Evolutionary conservation across 2,113 vertebrate genomes (phyloP).

Genomic region (Melanostigma gelatinosum): DNA sequence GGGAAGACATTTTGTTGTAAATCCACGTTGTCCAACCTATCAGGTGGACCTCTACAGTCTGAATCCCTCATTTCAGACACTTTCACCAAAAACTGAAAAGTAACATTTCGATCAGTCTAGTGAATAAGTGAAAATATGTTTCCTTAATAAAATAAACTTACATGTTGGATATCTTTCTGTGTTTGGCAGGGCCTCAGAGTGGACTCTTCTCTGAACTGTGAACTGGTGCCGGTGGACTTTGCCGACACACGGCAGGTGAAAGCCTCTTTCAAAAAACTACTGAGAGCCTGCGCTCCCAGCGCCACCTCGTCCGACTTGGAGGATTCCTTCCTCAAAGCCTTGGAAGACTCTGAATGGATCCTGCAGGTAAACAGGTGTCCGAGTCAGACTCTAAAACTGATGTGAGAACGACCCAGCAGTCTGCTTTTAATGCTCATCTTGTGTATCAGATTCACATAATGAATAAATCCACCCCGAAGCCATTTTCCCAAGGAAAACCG

Average conservation of each 20-base stretch:
- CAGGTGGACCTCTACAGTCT: background rate
- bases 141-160: background rate
- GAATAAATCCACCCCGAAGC: slow-evolving; percentile 56
- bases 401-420: slow-evolving; percentile 54
- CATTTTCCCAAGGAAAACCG: slow-evolving; percentile 66
- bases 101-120: background rate
- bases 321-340: slow-evolving; percentile 92
- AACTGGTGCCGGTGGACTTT: slow-evolving; percentile 98
- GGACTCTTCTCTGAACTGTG: slow-evolving; percentile 94
- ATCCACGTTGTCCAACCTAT: background rate
- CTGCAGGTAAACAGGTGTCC: slow-evolving; percentile 85
- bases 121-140: background rate
- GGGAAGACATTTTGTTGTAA: background rate
- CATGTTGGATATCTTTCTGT: background rate
- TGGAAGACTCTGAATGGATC: slow-evolving; percentile 98
- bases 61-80: background rate
- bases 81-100: background rate
- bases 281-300: slow-evolving; percentile 94
- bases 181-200: slow-evolving; percentile 89
- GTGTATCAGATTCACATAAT: slow-evolving; percentile 63
- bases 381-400: background rate
- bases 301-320: slow-evolving; percentile 88
- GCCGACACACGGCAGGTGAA: slow-evolving; percentile 94
- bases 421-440: slow-evolving; percentile 49
- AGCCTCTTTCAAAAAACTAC: slow-evolving; percentile 94